Base-by-base conservation (phyloP, 1,140 invertebrate genomes). In the Cotesia glomerata region DNA sequence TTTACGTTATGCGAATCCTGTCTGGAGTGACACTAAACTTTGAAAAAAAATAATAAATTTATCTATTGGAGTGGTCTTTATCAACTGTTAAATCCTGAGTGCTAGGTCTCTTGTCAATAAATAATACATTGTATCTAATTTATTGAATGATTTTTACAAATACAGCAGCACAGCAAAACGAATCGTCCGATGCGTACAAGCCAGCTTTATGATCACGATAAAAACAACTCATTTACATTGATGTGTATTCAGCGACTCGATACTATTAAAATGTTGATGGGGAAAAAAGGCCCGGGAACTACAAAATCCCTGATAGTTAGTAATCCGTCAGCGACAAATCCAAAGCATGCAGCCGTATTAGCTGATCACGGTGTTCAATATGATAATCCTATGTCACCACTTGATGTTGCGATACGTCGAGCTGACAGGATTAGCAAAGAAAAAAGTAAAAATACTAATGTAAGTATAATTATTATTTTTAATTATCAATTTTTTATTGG, bases 341-440 rank as follows among this genome's bases (percentile, higher is more conserved):
- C 92, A 4, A 97, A 97, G 79, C 95, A 97, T 81, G 91, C 94
- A 4, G 91, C 92, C 32, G 90, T 97, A 49, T 84, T 98, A 73
- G 89, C 91, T 35, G 95, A 98, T 61, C 92, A 91, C 82, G 93
- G 93, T 5, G 94, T 99, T 61, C 78, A 82, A 8, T 95, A 97
- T 79, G 97, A 98, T 76, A 90, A 89, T 74, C 96, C 96, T 0
- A 85, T 96, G 16, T 90, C 91, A 69, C 96, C 96, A 0, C 91
- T 93, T 76, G 93, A 96, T 76, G 93, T 98, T 39, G 96, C 96
- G 2, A 89, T 91, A 5, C 92, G 92, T 64, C 89, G 95, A 76
- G 94, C 94, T 2, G 96, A 98, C 78, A 88, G 95, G 71, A 92
- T 97, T 69, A 91, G 91, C 0, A 90, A 93, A 77, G 95, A 96